Percentiles rank a stretch among this genome's conserved stretches.
Conservation (phyloP, 53 echinoderm and acorn worm genomes). For the Zoroaster sp. region DNA sequence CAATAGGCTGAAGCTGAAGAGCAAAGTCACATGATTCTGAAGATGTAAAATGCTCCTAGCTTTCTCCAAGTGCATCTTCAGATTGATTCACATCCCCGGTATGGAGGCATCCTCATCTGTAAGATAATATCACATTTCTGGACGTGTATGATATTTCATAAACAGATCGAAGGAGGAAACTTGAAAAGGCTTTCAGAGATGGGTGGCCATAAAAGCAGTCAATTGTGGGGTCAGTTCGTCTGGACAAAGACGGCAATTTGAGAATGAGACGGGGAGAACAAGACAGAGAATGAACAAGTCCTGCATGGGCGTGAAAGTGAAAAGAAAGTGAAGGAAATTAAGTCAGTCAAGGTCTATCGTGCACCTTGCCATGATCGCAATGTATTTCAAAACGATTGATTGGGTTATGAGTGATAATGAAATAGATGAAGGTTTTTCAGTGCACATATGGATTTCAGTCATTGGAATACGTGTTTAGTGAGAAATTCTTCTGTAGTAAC, state of each 20-base stretch:
- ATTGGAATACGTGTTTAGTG: background rate
- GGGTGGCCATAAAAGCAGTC: background rate
- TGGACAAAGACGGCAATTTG: background rate
- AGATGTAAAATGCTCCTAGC: background rate
- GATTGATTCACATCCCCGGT: background rate
- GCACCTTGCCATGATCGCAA: background rate
- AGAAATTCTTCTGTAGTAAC: background rate
- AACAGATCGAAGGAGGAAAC: constrained; percentile 32
- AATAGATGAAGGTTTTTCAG: background rate
- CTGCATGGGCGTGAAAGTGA: background rate
- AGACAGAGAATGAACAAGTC: background rate
- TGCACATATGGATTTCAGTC: background rate
- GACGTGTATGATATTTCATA: constrained; percentile 22
- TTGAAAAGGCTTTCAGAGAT: constrained; percentile 16
- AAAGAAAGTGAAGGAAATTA: background rate
- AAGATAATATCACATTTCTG: constrained; percentile 16
- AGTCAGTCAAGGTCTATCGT: background rate
- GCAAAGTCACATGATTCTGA: no score
- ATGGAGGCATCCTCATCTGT: background rate
- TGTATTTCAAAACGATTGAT: background rate
- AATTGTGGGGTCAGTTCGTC: background rate
- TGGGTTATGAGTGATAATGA: background rate
- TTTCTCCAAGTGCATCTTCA: background rate
- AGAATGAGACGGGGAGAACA: background rate
- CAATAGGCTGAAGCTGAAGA: no score